Evolutionary conservation across 2,888 invertebrate genomes (phyloP), one percentile per base, ranked within the genome.

Genomic region (Aromia moschata): DNA sequence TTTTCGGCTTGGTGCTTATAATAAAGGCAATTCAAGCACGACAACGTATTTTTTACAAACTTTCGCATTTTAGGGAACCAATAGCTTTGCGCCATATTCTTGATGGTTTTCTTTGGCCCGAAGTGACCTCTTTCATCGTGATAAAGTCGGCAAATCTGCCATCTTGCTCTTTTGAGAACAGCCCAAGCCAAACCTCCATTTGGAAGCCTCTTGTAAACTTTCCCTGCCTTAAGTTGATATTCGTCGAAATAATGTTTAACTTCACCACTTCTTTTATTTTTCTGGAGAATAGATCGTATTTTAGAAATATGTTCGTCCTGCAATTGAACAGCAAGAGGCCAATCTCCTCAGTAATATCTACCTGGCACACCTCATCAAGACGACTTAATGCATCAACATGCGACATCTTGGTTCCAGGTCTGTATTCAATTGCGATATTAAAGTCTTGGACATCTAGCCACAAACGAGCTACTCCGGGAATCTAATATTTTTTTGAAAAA

Each of bases 71-170:
- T 25, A 5, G 25, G 25, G 25, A 25, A 25, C 25, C 25, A 7
- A 25, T 25, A 25, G 7, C 7, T 5, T 25, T 25, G 25, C 3
- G 4, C 7, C 7, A 25, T 25, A 25, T 3, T 25, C 7, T 25
- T 25, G 3, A 25, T 25, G 4, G 25, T 25, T 25, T 7, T 25
- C 25, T 25, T 7, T 3, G 25, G 7, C 7, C 4, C 25, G 7
- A 25, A 41, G 45, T 67, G 68, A 17, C 64, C 66, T 9, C 49
- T 54, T 7, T 68, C 51, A 45, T 67, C 69, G 45, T 70, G 67
- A 49, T 63, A 65, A 14, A 69, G 44, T 47, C 55, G 51, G 30
- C 63, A 58, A 17, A 70, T 64, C 60, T 69, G 65, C 68, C 60
- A 60, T 33, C 69, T 43, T 4, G 51, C 53, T 20, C 20, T 38